Evolutionary conservation across 92 coral and sea anemone genomes (phyloP).

Genomic region (Epizoanthus illoricatus): DNA sequence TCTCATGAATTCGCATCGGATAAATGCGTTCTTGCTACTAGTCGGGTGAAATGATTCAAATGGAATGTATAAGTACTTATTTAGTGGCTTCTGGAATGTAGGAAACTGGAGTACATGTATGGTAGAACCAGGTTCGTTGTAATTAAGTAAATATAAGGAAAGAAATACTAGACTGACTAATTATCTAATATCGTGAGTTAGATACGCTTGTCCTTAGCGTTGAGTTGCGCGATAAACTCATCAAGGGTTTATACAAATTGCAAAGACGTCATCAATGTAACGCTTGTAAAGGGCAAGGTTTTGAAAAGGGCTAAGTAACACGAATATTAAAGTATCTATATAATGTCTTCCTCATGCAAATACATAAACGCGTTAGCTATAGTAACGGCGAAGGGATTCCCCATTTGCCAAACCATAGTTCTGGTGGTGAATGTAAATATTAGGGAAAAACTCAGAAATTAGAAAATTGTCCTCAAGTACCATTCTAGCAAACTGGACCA

Average conservation of each 20-base stretch:
- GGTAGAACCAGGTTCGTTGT: too few species aligned
- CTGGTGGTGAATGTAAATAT: too few species aligned
- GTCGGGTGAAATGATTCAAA: conserved; percentile 19
- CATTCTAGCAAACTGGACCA: conserved; percentile 46
- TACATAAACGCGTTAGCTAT: not conserved
- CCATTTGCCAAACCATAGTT: conserved; percentile 12
- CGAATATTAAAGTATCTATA: conserved; percentile 13
- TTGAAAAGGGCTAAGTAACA: not conserved
- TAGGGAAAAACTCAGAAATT: not conserved
- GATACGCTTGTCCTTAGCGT: conserved; percentile 16
- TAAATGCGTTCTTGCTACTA: conserved; percentile 32
- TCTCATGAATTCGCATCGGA: conserved; percentile 42
- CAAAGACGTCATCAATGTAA: conserved; percentile 36
- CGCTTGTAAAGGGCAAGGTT: conserved; percentile 1
- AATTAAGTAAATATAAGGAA: not conserved
- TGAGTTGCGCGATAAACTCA: conserved; percentile 4
- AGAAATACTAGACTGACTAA: too few species aligned
- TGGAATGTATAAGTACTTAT: conserved; percentile 22
- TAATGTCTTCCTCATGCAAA: conserved; percentile 12
- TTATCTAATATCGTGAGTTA: not conserved
- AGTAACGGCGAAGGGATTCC: conserved; percentile 25
- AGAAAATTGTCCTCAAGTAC: conserved; percentile 40
- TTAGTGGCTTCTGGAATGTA: conserved; percentile 28
- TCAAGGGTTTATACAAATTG: conserved; percentile 19
- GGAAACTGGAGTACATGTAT: conserved; percentile 17